phyloP scores from a whole-genome alignment of 2,113 vertebrate species.

The Sprattus sprattus region DNA sequence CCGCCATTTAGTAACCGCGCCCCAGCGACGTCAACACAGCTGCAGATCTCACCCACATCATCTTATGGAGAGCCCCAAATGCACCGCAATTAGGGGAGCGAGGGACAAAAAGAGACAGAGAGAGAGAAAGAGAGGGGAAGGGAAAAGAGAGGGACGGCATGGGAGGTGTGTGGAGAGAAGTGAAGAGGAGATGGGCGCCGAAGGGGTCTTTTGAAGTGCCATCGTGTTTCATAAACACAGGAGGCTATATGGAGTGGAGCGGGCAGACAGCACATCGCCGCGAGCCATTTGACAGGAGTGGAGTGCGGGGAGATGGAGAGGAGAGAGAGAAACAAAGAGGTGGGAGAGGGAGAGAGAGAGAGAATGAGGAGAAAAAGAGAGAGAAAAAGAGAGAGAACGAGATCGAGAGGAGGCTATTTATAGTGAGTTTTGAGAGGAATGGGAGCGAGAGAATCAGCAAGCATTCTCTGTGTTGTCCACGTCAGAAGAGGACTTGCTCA shows the following conservation, averaged over 20 bases:
- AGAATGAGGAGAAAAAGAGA: neutral
- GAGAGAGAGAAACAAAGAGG: too few relatives aligned
- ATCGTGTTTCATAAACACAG: slow-evolving; percentile 34
- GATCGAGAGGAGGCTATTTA: slow-evolving; percentile 30
- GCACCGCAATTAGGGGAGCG: slow-evolving; percentile 38
- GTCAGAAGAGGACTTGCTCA: neutral
- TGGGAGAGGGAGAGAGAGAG: neutral
- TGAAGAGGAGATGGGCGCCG: slow-evolving; percentile 25
- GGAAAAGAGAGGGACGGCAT: neutral
- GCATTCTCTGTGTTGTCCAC: neutral
- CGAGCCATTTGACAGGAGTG: neutral
- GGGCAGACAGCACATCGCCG: neutral
- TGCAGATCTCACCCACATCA: slow-evolving; percentile 24
- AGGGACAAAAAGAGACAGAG: slow-evolving; percentile 19
- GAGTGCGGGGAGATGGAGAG: neutral
- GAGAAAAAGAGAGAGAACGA: neutral
- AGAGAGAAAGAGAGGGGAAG: neutral
- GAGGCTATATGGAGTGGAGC: slow-evolving; percentile 30
- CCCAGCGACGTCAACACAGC: neutral
- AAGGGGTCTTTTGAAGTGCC: slow-evolving; percentile 29
- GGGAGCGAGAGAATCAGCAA: neutral
- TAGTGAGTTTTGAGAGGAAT: slow-evolving; percentile 26
- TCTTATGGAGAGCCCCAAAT: slow-evolving; percentile 17
- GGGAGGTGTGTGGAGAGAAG: neutral
- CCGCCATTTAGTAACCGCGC: neutral